Conservation (phyloP, 2,113 vertebrate genomes). For the Dasypus novemcinctus region DNA sequence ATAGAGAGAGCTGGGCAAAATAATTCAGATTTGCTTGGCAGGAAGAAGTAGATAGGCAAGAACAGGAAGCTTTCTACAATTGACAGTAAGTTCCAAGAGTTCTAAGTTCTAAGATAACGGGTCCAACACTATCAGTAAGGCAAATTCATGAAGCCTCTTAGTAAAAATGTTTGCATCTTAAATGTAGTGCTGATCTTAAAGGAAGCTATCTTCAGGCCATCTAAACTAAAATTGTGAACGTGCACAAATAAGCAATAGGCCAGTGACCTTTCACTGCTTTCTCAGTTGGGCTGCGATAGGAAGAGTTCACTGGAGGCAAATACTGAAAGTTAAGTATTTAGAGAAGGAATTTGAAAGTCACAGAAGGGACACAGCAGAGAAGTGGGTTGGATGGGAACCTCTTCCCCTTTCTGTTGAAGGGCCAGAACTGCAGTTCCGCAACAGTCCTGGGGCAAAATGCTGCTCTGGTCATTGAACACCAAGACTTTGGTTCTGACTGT, state of each 20-base stretch:
- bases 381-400: not conserved
- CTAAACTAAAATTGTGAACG: not conserved
- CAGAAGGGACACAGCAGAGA: not conserved
- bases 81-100: not conserved
- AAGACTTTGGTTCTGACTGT: not conserved
- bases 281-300: not conserved
- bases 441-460: not conserved
- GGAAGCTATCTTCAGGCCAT: not conserved
- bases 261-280: not conserved
- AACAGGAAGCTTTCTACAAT: not conserved
- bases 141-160: not conserved
- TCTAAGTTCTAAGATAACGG: not conserved
- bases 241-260: not conserved
- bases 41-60: not conserved
- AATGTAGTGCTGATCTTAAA: not conserved
- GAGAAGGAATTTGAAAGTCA: not conserved
- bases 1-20: not conserved
- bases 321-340: not conserved
- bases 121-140: not conserved
- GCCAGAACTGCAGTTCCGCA: not conserved
- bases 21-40: not conserved
- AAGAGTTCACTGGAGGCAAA: not conserved
- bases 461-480: not conserved
- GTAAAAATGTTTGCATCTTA: conserved; percentile 1
- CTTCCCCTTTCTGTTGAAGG: not conserved